phyloP scores from a whole-genome alignment of 2,113 vertebrate genomes.

The Daboia siamensis region DNA sequence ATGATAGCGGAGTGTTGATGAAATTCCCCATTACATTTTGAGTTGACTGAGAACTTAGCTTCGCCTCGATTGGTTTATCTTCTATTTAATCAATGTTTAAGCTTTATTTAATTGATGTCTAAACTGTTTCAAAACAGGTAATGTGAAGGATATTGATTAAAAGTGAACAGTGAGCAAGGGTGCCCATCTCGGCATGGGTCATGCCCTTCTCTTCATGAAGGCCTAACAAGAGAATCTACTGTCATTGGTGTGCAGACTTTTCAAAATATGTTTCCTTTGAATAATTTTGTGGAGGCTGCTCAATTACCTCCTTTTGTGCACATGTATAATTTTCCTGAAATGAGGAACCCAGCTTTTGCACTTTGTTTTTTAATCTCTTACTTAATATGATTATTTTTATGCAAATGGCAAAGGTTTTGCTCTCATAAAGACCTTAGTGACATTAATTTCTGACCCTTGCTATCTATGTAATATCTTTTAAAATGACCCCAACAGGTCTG shows the following conservation, averaged over 20 bases:
- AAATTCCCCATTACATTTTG: conserved; percentile 38
- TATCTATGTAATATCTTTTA: background rate
- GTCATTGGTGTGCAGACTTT: background rate
- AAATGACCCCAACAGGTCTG: background rate
- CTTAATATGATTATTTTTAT: background rate
- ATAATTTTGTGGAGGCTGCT: background rate
- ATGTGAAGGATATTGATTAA: background rate
- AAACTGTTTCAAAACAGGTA: background rate
- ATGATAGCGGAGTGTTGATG: conserved; percentile 26
- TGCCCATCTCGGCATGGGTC: conserved; percentile 3
- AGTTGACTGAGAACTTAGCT: background rate
- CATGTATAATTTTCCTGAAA: background rate
- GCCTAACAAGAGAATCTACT: background rate
- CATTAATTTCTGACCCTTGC: background rate
- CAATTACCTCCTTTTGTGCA: background rate
- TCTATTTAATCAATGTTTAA: background rate
- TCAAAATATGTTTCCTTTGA: background rate
- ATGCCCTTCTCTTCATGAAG: conserved; percentile 28
- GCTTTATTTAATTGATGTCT: background rate
- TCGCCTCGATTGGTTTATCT: background rate
- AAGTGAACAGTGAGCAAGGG: conserved; percentile 28
- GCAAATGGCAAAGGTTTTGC: background rate
- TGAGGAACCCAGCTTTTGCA: background rate
- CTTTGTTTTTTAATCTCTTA: background rate
- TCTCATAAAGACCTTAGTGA: background rate